These are phyloP conservation scores for Phoxinus phoxinus DNA, from an alignment of 2,113 vertebrate species.

Conservation along the genomic window DNA sequence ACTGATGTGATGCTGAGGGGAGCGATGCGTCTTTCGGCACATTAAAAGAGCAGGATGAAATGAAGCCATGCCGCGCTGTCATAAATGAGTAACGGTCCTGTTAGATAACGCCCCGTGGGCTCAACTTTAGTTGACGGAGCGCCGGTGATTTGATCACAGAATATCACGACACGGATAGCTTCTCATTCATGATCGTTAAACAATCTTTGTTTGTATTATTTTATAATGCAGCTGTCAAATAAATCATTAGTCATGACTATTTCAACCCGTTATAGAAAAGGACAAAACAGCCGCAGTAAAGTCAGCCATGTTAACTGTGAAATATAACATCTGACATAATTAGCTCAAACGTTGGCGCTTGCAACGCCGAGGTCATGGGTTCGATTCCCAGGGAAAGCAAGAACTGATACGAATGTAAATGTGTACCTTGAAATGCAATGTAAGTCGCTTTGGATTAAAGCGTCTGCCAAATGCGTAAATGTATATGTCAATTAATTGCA, in stretches of 20 bases:
- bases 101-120: conserved; percentile 17
- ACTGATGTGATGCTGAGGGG: background rate
- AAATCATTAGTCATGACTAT: background rate
- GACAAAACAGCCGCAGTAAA: background rate
- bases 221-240: background rate
- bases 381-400: too few relatives aligned
- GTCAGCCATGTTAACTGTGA: background rate
- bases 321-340: background rate
- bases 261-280: background rate
- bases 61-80: conserved; percentile 28
- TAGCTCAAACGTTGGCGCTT: too few relatives aligned
- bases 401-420: too few relatives aligned
- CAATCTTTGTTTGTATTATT: conserved; percentile 3
- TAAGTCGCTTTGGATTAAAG: too few relatives aligned
- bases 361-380: too few relatives aligned
- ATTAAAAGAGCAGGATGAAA: conserved; percentile 35
- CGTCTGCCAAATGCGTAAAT: too few relatives aligned
- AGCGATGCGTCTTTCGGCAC: conserved; percentile 6
- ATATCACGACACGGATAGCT: conserved; percentile 6
- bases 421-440: too few relatives aligned
- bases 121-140: background rate
- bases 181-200: conserved; percentile 6
- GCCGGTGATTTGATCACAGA: background rate
- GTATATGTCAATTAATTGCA: too few relatives aligned
- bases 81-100: conserved; percentile 18